Base-by-base conservation (phyloP, 1,140 invertebrate species). In the Bombus affinis region DNA sequence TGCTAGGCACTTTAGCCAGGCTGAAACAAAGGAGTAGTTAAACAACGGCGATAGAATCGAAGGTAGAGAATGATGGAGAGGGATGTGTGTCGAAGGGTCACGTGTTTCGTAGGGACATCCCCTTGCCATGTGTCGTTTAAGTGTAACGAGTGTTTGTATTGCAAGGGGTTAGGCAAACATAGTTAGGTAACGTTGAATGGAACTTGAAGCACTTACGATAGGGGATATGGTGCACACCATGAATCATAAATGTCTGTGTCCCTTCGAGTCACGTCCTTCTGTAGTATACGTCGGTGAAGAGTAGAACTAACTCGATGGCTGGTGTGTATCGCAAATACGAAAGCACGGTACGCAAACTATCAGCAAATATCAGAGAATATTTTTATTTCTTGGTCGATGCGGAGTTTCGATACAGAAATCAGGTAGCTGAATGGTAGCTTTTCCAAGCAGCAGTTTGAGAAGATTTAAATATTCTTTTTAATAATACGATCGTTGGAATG, bases 141-240 rank as follows among this genome's bases (percentile, higher is more conserved):
- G 77, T 85, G 42, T 80, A 85, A 85, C 83, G 83, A 85, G 85
- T 86, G 85, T 83, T 86, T 81, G 79, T 68, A 74, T 82, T 82
- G 44, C 71, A 70, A 86, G 70, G 84, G 84, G 70, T 86, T 81
- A 81, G 81, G 84, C 84, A 86, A 86, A 82, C 79, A 75, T 68
- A 75, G 84, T 81, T 81, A 82, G 79, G 78, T 62, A 70, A 86
- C 84, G 71, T 79, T 85, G 62, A 72, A 80, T 85, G 83, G 68
- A 80, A 85, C 39, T 80, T 85, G 83, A 80, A 85, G 83, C 79
- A 85, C 84, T 81, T 74, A 72, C 79, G 79, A 81, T 75, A 70
- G 53, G 79, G 84, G 62, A 44, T n/a, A 73, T 71, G 59, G 79
- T 66, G 79, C 78, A 66, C 84, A 85, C 78, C 44, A 57, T 84